phyloP scores from a whole-genome alignment of 2,113 vertebrate species.

The Amphilophus citrinellus region DNA sequence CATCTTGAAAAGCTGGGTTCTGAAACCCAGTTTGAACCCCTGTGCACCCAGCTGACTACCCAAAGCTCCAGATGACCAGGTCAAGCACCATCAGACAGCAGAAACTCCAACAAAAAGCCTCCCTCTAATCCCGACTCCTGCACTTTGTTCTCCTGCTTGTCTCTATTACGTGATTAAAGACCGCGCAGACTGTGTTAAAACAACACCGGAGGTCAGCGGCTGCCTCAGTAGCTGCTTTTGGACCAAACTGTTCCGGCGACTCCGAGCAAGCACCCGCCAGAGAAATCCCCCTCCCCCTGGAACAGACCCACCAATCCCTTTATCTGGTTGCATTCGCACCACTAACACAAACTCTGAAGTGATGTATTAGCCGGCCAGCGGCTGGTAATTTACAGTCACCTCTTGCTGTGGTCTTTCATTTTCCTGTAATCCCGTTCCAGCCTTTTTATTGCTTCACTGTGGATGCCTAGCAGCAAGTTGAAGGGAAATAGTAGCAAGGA shows the following conservation, averaged over 20 bases:
- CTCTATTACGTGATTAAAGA: neutral
- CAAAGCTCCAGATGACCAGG: neutral
- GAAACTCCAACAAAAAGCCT: neutral
- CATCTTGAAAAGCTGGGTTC: neutral
- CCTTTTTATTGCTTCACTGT: neutral
- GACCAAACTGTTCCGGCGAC: neutral
- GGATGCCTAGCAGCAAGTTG: neutral
- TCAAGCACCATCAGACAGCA: neutral
- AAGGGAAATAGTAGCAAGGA: neutral
- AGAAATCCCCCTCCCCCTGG: too few species aligned
- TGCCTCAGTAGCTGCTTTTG: neutral
- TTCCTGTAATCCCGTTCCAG: neutral
- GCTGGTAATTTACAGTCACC: neutral
- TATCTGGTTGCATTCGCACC: neutral
- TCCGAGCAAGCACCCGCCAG: neutral
- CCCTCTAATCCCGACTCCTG: neutral
- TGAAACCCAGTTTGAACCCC: neutral
- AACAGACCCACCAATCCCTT: neutral
- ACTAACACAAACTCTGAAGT: neutral
- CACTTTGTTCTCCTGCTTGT: neutral
- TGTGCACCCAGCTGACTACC: neutral
- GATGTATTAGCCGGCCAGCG: neutral
- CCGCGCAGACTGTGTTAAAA: neutral
- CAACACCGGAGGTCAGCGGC: neutral
- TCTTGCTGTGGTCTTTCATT: slow-evolving; percentile 1